Percentiles rank a stretch among this genome's conserved stretches.
Evolutionary conservation across 2,797 vertebrate genomes (phyloP).

Genomic region (Molossus alvarezi): DNA sequence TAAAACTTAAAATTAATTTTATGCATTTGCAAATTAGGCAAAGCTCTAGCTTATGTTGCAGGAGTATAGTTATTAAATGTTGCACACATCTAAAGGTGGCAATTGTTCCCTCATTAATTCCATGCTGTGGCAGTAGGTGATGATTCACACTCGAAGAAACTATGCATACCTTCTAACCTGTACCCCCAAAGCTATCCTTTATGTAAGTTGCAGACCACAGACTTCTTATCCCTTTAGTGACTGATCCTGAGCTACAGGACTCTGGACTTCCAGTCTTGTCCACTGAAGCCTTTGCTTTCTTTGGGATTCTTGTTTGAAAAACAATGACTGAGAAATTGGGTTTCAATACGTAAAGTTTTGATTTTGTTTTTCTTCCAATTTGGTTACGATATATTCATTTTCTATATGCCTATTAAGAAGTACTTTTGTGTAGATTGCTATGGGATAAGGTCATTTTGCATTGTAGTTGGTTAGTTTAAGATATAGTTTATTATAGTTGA

Average conservation of each 20-base stretch:
- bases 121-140: neutral
- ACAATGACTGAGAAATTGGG: conserved; percentile 55
- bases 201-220: neutral
- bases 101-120: conserved; percentile 26
- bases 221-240: neutral
- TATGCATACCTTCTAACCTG: neutral
- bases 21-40: conserved; percentile 42
- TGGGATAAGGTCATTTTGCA: conserved; percentile 38
- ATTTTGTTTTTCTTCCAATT: conserved; percentile 62
- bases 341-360: conserved; percentile 56
- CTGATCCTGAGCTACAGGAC: conserved; percentile 10
- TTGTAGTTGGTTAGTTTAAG: conserved; percentile 5
- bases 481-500: conserved; percentile 30
- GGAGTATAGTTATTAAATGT: conserved; percentile 25
- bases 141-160: neutral
- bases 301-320: conserved; percentile 67
- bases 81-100: conserved; percentile 4
- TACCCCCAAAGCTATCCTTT: neutral
- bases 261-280: neutral
- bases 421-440: conserved; percentile 45
- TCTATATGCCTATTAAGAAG: neutral
- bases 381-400: conserved; percentile 49
- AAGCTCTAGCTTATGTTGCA: neutral
- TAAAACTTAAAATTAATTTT: conserved; percentile 23
- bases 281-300: conserved; percentile 18